These are phyloP conservation scores for Poliocrania exsul DNA, from an alignment of 2,797 vertebrate genomes.

Conservation along the genomic window DNA sequence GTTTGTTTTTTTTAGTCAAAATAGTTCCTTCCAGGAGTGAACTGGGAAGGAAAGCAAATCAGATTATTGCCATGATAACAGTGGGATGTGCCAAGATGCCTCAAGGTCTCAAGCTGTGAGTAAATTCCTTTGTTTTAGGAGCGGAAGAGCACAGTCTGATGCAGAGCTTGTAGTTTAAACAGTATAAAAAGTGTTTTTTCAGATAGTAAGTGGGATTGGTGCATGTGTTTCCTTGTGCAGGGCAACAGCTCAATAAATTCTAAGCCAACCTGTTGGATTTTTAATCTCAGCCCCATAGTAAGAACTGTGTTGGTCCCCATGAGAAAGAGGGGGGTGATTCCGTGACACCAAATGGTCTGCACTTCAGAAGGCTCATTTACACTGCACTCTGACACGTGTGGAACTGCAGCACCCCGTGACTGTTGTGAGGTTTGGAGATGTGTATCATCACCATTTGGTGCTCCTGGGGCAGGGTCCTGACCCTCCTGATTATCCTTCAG, in stretches of 20 bases:
- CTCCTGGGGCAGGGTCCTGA: not conserved
- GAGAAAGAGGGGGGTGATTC: not conserved
- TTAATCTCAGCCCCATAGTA: not conserved
- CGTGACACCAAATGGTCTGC: not conserved
- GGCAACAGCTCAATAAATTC: not conserved
- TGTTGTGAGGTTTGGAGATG: not conserved
- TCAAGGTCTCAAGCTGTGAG: slow-evolving; percentile 59
- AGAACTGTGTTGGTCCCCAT: not conserved
- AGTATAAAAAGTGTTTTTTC: not conserved
- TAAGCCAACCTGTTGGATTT: not conserved
- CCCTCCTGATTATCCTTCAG: not conserved
- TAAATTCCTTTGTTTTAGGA: slow-evolving; percentile 46
- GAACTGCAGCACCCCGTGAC: not conserved
- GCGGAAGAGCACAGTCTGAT: not conserved
- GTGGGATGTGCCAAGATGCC: slow-evolving; percentile 51
- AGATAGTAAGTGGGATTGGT: not conserved
- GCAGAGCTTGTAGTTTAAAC: not conserved
- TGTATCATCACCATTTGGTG: not conserved
- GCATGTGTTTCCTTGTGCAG: not conserved
- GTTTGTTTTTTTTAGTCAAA: slow-evolving; percentile 5
- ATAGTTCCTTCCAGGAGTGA: slow-evolving; percentile 55
- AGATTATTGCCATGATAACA: slow-evolving; percentile 53
- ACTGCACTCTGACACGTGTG: not conserved
- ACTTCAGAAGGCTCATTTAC: not conserved
- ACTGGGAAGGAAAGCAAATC: slow-evolving; percentile 54